Base-by-base conservation (phyloP, 1,140 invertebrate genomes). In the Lepidurus couesii region DNA sequence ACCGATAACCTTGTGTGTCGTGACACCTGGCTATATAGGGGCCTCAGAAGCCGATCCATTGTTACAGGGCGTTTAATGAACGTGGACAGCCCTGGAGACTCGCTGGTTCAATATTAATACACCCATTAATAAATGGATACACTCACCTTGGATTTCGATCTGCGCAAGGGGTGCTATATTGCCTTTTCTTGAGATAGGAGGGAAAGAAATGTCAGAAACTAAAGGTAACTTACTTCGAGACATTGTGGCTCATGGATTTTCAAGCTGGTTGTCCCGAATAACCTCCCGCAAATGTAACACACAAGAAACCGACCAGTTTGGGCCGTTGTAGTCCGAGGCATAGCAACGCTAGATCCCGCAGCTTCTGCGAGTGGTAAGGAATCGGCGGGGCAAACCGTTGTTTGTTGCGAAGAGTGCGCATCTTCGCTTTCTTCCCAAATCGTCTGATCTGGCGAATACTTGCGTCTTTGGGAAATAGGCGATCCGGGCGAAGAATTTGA, bases 211-310 rank as follows among this genome's bases (percentile, higher is more conserved):
- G 4, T 34, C 34, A 34, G 34, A 34, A 34, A 34, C 4, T 34
- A 34, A 34, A 34, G 34, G 53, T 9, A 34, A 74, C 24, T 75
- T 73, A 75, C 74, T 65, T 74, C 84, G 42, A 86, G 73, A 80
- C 85, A 87, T 81, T 86, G 84, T 16, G 86, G 84, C 80, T 86
- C 86, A 82, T 85, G 85, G 43, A 86, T 79, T 44, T 73, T 44
- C 44, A 80, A 73, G 26, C 77, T 78, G 77, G 84, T 84, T 73
- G 83, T 84, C 65, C 85, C 84, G 83, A 86, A 86, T 80, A 86
- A 83, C 81, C 86, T 81, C 16, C 85, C 84, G 84, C 86, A 86
- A 75, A 86, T 86, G 77, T 86, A 86, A 80, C 86, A 86, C 13
- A 86, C 80, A 8, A 85, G 81, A 21, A 83, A 79, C n/a, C 76